phyloP scores from a whole-genome alignment of 2,797 vertebrate species.

The Sandelia bainsii region DNA sequence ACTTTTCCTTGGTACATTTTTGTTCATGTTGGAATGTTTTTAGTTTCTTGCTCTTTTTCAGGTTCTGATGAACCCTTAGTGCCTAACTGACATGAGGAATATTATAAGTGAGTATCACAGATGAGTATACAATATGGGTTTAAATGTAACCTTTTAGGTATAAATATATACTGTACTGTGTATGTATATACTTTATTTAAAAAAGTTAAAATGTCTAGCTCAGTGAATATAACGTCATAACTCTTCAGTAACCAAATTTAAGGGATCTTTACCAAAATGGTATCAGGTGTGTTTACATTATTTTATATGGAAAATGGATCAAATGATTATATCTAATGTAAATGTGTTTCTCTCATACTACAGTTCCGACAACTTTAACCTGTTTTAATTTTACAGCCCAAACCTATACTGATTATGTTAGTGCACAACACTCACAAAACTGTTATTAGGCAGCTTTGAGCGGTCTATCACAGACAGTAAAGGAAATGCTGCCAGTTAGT shows the following conservation, averaged over 20 bases:
- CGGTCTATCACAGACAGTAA: too few relatives aligned
- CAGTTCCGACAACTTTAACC: background rate
- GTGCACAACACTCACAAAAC: background rate
- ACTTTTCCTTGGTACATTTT: background rate
- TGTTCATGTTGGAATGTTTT: background rate
- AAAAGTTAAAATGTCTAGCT: background rate
- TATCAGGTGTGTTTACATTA: background rate
- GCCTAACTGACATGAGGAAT: background rate
- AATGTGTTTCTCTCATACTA: background rate
- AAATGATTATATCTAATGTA: background rate
- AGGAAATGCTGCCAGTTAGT: too few relatives aligned
- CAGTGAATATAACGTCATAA: background rate
- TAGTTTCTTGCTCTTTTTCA: background rate
- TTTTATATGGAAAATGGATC: background rate
- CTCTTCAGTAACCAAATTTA: background rate
- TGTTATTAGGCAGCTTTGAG: too few relatives aligned
- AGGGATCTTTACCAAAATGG: background rate
- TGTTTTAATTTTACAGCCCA: conserved; percentile 7
- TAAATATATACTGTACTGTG: background rate
- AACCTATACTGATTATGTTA: too few relatives aligned
- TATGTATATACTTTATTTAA: too few relatives aligned
- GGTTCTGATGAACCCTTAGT: background rate
- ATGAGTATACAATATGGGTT: background rate
- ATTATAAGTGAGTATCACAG: background rate
- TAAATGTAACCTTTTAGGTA: background rate